Evolutionary conservation across 1,140 invertebrate genomes (phyloP), one percentile per base, ranked within the genome.

Genomic region (Hylaeus anthracinus): DNA sequence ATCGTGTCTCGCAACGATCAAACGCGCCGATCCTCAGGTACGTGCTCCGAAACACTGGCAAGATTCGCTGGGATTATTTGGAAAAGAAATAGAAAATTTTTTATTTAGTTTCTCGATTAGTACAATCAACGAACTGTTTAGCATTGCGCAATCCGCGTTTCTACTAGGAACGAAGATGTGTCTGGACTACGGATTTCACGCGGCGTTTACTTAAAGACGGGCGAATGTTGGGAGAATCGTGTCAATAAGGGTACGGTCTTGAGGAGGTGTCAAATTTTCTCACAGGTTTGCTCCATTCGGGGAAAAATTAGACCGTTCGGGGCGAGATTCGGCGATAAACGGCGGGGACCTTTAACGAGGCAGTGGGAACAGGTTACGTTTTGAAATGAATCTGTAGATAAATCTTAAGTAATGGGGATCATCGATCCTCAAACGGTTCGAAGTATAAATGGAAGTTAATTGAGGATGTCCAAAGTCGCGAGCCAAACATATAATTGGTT

Each of bases 1-100:
- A 69, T 63, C 82, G 51, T 83, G 86, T 86, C 83, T 86, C 58
- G 81, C 72, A 72, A 69, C 65, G 86, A 90, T 89, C 86, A 89
- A 91, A 88, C 70, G 82, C 26, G 58, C 86, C 87, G 87, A 85
- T 84, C 56, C 77, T 71, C 63, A 56, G 53, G 74, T 41, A 39
- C n/a, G 79, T 76, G 58, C 55, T n/a, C 5, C 58, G 6, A 66
- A 51, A 45, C 15, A 1, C 14, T 26, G 15, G 10, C 8, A 3
- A 53, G 9, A 14, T 53, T 58, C 4, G 39, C 72, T 8, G 9
- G 58, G 15, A 15, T 58, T n/a, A 26, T 67, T 53, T 39, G 15
- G 39, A 45, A 14, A 5, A 3, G 53, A 76, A 45, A n/a, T 51
- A 56, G 43, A 26, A 26, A 26, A 26, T 26, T 26, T 45, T 58